Base-by-base conservation (phyloP, 1,140 invertebrate genomes). In the Asbolus verrucosus region DNA sequence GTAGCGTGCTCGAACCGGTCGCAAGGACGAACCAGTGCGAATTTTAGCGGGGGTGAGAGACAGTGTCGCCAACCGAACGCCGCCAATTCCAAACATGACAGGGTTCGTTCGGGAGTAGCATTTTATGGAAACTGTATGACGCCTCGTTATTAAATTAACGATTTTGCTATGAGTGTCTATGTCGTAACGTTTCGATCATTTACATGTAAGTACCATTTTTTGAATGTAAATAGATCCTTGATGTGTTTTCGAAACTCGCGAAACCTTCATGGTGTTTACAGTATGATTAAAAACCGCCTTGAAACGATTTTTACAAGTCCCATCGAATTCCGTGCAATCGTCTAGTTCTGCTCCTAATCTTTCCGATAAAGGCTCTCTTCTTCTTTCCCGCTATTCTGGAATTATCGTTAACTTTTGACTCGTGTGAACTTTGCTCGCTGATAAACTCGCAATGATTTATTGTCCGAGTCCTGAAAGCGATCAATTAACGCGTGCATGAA, bases 261-360 rank as follows among this genome's bases (percentile, higher is more conserved):
- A 60, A 73, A 71, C 73, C 73, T 76, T 76, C 73, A 72, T 67
- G 65, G 24, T 76, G 71, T 75, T 75, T 76, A 74, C 70, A 73
- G 50, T 75, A 65, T 65, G 75, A 76, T 75, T 75, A 67, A 68
- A 60, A 65, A 50, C n/a, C 70, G 72, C 74, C 74, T 76, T 76
- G 74, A 74, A 59, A 27, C 11, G 46, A 59, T 59, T 59, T 59
- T 59, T 59, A 59, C 24, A 6, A 3, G 8, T 3, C 24, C 24
- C 24, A 3, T 27, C 24, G 24, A 27, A 8, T 27, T 27, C 24
- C 24, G 24, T 27, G n/a, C n/a, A n/a, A n/a, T 27, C 24, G 3
- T 27, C 24, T 27, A 27, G 8, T 27, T n/a, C n/a, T n/a, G n/a
- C n/a, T 30, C 27, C 9, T 30, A 30, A 30, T 30, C 27, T n/a